Conservation (phyloP, 2,113 vertebrate genomes). For the Lichenostomus cassidix region DNA sequence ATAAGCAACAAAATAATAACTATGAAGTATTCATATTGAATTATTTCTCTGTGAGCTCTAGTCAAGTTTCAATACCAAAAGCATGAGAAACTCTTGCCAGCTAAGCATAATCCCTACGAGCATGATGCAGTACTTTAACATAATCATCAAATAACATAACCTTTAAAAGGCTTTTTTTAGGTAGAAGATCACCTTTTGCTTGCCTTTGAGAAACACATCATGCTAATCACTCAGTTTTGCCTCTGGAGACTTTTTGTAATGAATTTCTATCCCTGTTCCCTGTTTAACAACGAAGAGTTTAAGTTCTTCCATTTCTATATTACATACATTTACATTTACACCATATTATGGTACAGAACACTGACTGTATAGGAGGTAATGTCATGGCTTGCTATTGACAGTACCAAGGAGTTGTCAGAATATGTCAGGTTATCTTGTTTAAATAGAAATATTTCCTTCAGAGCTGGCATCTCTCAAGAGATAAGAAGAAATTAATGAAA, state of each 20-base stretch:
- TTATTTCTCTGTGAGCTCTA: neutral
- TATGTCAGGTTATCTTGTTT: neutral
- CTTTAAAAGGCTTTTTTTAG: neutral
- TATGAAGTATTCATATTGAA: neutral
- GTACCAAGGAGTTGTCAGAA: neutral
- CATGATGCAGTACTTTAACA: neutral
- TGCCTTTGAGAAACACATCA: neutral
- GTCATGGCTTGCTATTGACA: neutral
- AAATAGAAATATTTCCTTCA: neutral
- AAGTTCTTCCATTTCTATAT: neutral
- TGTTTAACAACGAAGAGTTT: neutral
- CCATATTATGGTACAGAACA: neutral
- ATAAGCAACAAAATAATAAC: neutral
- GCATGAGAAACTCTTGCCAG: neutral
- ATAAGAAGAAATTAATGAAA: neutral
- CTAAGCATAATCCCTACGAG: neutral
- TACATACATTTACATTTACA: neutral
- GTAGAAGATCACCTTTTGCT: neutral
- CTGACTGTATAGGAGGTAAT: neutral
- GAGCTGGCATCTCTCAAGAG: neutral
- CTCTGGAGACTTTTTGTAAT: neutral
- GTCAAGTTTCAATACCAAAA: neutral
- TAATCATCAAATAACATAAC: neutral
- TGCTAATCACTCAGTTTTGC: neutral
- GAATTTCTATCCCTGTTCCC: neutral